A percentile compares a stretch with the other conserved stretches of the same genome.
These are phyloP conservation scores for Actinostola sp. DNA, from an alignment of 92 coral and sea anemone genomes.

Conservation along the genomic window DNA sequence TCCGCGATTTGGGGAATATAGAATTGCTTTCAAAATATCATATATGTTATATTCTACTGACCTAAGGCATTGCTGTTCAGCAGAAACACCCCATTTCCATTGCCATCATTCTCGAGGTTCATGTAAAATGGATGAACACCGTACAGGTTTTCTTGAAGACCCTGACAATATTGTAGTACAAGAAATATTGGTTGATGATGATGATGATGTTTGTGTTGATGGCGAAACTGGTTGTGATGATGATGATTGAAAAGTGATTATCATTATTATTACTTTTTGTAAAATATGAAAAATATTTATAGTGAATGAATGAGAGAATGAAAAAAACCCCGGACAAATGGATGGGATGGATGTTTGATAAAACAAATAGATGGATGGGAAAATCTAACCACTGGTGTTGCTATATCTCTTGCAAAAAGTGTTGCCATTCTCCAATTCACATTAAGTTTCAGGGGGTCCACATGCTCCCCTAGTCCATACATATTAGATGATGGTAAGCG, in stretches of 20 bases:
- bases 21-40: too few species aligned
- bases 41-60: conserved; percentile 16
- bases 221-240: too few species aligned
- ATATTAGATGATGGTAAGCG: conserved; percentile 76
- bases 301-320: too few species aligned
- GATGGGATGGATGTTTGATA: background rate
- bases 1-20: too few species aligned
- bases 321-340: background rate
- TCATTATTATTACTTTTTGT: too few species aligned
- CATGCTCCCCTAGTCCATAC: conserved; percentile 96
- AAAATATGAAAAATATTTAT: too few species aligned
- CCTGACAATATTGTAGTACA: conserved; percentile 6
- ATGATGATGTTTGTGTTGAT: too few species aligned
- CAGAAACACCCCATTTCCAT: conserved; percentile 92
- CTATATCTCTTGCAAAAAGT: conserved; percentile 88
- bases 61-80: conserved; percentile 99
- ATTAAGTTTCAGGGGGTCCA: conserved; percentile 63
- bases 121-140: conserved; percentile 94
- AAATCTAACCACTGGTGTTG: conserved; percentile 79
- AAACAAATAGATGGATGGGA: background rate
- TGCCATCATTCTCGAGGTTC: conserved; percentile 86
- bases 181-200: too few species aligned
- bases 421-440: conserved; percentile 77
- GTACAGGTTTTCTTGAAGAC: conserved; percentile 69
- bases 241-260: too few species aligned